Evolutionary conservation across 2,888 invertebrate species (phyloP), one percentile per base, ranked within the genome.

Genomic region (Nephrocerus scutellatus): DNA sequence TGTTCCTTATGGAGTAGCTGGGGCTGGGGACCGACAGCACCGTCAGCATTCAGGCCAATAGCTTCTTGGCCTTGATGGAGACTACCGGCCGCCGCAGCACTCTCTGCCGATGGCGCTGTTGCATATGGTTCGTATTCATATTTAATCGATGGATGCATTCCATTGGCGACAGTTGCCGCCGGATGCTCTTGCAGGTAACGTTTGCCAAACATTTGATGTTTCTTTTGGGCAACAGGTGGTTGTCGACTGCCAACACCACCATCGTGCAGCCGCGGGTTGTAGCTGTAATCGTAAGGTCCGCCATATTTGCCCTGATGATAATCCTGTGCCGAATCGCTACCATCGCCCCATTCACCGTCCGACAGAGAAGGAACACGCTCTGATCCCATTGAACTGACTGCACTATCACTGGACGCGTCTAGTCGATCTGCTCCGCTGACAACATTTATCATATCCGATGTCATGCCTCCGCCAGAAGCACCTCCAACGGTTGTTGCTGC

Each of bases 201-300:
- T 64, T 90, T 89, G 6, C 89, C 91, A 60, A 87, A 91, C 82
- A 91, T 83, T 56, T 90, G 90, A 61, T 90, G 89, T 64, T 91
- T 91, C 71, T 91, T 91, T 67, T 90, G 89, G 0, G 84, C 83
- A 29, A 82, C 81, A 6, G 79, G 78, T 21, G 79, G 78, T 49
- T 76, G 72, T 23, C 77, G 71, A 3, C 72, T 70, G 25, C 53
- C 54, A 49, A 76, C 75, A 3, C 72, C 70, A 24, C 53, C 54
- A 49, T 76, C 75, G 30, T 72, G 66, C 64, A 79, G 52, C 9
- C 53, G 53, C 41, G 46, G 50, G 24, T 74, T 75, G 57, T 80
- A 80, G 54, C 77, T 79, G 54, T 80, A 82, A 59, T 80, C 80
- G 61, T 84, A 86, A 2, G 84, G 82, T 4, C 60, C 62, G 6